Conservation (phyloP, 2,888 invertebrate species). For the Megastigmus dorsalis region DNA sequence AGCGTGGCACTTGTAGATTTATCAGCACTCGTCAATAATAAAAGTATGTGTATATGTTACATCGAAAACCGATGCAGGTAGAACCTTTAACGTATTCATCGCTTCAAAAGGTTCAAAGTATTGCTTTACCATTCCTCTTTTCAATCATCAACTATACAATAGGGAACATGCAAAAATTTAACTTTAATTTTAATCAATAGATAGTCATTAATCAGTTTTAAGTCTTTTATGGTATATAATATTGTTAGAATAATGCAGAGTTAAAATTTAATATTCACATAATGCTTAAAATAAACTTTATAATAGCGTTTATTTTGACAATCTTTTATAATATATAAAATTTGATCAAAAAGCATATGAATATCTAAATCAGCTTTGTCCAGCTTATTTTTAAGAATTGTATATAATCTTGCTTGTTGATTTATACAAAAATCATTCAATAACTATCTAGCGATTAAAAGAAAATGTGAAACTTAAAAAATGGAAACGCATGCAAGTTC, state of each 20-base stretch:
- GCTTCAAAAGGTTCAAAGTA: neutral
- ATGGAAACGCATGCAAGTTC: constrained; percentile 25
- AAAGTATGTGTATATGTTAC: constrained; percentile 19
- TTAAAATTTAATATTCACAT: too few relatives aligned
- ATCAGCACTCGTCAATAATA: constrained; percentile 28
- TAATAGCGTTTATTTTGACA: too few relatives aligned
- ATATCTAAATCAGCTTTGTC: too few relatives aligned
- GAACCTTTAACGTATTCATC: constrained; percentile 4
- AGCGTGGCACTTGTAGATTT: constrained; percentile 49
- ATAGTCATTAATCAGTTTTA: constrained; percentile 1
- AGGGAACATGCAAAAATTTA: constrained; percentile 24
- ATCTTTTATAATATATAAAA: neutral
- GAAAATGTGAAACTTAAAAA: constrained; percentile 13
- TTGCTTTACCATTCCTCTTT: constrained; percentile 2
- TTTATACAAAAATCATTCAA: neutral
- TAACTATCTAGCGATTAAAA: constrained; percentile 24
- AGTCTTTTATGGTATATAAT: neutral
- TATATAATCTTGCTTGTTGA: too few relatives aligned
- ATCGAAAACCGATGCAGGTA: constrained; percentile 15
- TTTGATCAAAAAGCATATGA: too few relatives aligned
- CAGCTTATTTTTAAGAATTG: too few relatives aligned
- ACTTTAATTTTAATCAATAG: constrained; percentile 13
- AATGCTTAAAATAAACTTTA: too few relatives aligned
- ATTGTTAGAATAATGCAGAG: too few relatives aligned
- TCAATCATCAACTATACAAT: neutral